Conservation (phyloP, 1,140 invertebrate species). For the Papilio polyxenes region DNA sequence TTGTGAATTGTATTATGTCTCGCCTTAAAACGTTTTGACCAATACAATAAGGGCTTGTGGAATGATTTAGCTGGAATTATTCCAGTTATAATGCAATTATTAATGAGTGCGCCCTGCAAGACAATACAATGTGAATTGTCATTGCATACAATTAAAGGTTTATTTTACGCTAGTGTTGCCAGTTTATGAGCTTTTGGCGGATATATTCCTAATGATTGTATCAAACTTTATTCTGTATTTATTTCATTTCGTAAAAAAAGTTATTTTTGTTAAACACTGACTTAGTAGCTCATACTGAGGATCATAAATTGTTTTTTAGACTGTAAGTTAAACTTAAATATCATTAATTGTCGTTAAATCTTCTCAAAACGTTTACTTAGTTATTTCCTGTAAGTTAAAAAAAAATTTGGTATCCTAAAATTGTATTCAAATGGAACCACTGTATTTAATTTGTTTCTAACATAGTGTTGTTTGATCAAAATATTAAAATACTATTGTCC, state of each 20-base stretch:
- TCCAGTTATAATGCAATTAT: slow-evolving; percentile 45
- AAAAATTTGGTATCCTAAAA: no score
- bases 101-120: slow-evolving; percentile 44
- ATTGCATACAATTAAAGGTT: slow-evolving; percentile 42
- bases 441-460: no score
- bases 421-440: no score
- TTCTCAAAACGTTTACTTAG: no score
- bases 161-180: slow-evolving; percentile 45
- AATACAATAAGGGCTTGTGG: background rate
- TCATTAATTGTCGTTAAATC: no score
- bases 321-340: no score
- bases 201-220: background rate
- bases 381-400: no score
- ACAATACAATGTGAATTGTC: slow-evolving; percentile 60
- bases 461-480: no score
- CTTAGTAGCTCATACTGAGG: no score
- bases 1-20: background rate
- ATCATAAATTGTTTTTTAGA: no score
- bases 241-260: background rate
- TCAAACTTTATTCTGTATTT: background rate
- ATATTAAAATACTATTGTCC: background rate
- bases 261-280: no score
- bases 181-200: background rate
- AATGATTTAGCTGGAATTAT: slow-evolving; percentile 13
- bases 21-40: background rate